Evolutionary conservation across 1,140 invertebrate species (phyloP), one percentile per base, ranked within the genome.

Genomic region (Penaeus indicus): DNA sequence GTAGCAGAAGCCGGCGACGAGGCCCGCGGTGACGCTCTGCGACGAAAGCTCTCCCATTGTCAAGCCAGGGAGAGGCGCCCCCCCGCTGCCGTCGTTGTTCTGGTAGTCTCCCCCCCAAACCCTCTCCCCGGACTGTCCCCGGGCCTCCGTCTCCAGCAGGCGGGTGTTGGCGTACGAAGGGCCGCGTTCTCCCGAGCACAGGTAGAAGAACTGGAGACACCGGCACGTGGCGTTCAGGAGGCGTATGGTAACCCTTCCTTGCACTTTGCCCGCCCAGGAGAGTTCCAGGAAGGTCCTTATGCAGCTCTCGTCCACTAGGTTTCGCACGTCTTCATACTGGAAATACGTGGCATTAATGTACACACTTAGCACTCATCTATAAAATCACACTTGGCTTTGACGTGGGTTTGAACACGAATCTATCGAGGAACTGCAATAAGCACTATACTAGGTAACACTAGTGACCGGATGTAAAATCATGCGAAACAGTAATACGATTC

Each of bases 31-130:
- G 13, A 88, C 87, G 7, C 64, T 62, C 54, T 88, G 69, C 13
- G 81, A 61, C 19, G 22, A 54, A 60, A 88, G 69, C 8, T 77
- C 67, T 2, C 87, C 87, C 87, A 83, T 84, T 0, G 69, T 84
- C 13, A 88, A 75, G 19, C 87, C 87, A 10, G 81, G 81, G n/a
- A 88, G 81, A 13, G 87, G 69, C 4, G 72, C 80, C 10, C 87
- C 87, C 1, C 87, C 87, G 47, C 63, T 84, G 21, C 87, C 87
- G 75, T 88, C 54, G 61, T 84, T 84, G 25, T 77, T 84, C 27
- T 84, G 42, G 42, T 88, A 88, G 80, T 88, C 87, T 19, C 87
- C 87, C 38, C 87, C 87, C 87, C 87, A 88, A 22, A 88, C 82
- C 25, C 81, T 27, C 87, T 88, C 82, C 13, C 72, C 87, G 4